Evolutionary conservation across 2,888 invertebrate genomes (phyloP).

Genomic region (Cephalotes varians): DNA sequence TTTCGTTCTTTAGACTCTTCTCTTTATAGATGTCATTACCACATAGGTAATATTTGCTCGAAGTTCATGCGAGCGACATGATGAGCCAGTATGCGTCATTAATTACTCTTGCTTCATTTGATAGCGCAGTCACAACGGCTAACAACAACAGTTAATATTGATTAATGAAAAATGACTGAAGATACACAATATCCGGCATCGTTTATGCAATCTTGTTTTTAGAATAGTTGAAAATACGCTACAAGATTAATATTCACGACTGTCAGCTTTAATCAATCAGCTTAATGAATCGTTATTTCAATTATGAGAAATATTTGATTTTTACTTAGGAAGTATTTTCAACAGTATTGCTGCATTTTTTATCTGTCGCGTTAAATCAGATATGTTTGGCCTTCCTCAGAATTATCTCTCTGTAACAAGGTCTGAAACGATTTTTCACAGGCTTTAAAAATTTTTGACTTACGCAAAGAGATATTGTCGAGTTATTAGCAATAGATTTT

Average conservation of each 20-base stretch:
- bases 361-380: neutral
- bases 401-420: neutral
- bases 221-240: neutral
- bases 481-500: too few species aligned
- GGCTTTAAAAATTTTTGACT: neutral
- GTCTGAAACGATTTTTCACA: neutral
- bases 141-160: conserved; percentile 28
- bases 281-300: conserved; percentile 3
- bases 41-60: conserved; percentile 1
- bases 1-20: neutral
- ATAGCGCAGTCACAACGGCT: conserved; percentile 18
- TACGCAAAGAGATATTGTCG: neutral
- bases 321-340: neutral
- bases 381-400: neutral
- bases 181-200: neutral
- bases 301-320: neutral
- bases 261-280: conserved; percentile 2
- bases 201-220: neutral
- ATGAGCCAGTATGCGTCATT: conserved; percentile 32
- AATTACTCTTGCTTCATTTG: conserved; percentile 24
- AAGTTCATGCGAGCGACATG: conserved; percentile 16
- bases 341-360: neutral
- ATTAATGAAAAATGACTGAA: neutral
- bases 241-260: conserved; percentile 13
- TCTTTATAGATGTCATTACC: neutral